Evolutionary conservation across 2,888 invertebrate species (phyloP), one percentile per base, ranked within the genome.

Genomic region (Clistopyga incitator): DNA sequence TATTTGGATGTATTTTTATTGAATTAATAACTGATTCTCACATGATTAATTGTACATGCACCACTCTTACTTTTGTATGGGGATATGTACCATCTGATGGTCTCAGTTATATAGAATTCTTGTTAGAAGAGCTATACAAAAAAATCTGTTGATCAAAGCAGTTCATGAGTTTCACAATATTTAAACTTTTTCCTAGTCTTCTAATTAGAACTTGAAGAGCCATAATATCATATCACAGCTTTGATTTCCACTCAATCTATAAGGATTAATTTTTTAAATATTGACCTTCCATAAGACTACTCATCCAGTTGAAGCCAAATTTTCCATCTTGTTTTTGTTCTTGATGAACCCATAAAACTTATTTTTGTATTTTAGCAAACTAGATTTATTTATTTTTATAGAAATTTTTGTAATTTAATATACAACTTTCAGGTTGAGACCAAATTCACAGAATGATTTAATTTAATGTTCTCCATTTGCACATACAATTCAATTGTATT

Each of bases 21-120:
- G 38, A 20, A 3, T 18, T 47, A 11, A 23, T 52, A 61, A 34
- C 80, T 76, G 54, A 68, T 78, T 56, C n/a, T 70, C 52, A 82
- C 38, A 89, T 93, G 93, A 93, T 93, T 93, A 93, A 20, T 78
- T 85, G 85, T 90, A 88, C 92, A 92, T 93, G 93, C 93, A 93
- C 93, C 93, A 93, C 93, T 92, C 93, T 90, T 88, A 93, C 87
- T 25, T 15, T 78, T 82, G 72, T 70, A 71, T 92, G 92, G 85
- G 81, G 91, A 91, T 86, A 88, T 89, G 88, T 88, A 87, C 84
- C 56, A 80, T 86, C 89, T 90, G 87, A 88, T 81, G 10, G n/a
- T 72, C 6, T 72, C 81, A 72, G 77, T 81, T 77, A 54, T 64
- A 25, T 15, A 20, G 29, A 52, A 50, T 52, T n/a, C 10, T 68